These are phyloP conservation scores for Drosophila tani DNA, from an alignment of 1,140 invertebrate species.

Conservation along the genomic window DNA sequence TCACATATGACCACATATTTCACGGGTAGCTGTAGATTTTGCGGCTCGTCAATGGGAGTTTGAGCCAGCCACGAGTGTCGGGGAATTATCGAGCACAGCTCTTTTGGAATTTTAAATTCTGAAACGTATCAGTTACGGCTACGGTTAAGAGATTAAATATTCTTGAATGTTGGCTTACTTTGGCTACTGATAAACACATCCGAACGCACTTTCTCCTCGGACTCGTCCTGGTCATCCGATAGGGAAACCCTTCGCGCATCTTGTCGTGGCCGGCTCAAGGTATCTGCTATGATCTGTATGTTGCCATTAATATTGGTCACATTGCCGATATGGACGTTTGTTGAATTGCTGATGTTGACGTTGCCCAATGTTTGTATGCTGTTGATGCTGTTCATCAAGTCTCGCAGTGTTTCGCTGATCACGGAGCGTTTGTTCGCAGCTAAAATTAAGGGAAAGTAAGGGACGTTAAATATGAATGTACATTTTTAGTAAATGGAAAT, in stretches of 20 bases:
- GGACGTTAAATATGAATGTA: background rate
- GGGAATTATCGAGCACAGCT: conserved; percentile 70
- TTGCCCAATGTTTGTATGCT: conserved; percentile 80
- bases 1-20: conserved; percentile 84
- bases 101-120: conserved; percentile 79
- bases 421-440: conserved; percentile 40
- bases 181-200: conserved; percentile 63
- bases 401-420: conserved; percentile 62
- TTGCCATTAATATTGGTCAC: conserved; percentile 85
- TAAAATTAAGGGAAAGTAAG: background rate
- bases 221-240: conserved; percentile 42
- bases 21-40: conserved; percentile 63
- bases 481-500: background rate
- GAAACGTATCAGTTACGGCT: background rate
- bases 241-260: conserved; percentile 32
- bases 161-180: conserved; percentile 34
- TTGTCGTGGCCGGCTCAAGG: conserved; percentile 2
- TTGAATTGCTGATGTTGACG: conserved; percentile 83
- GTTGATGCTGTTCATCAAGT: conserved; percentile 74
- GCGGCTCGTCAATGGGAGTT: conserved; percentile 67
- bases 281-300: conserved; percentile 81
- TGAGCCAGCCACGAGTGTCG: conserved; percentile 82
- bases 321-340: conserved; percentile 85
- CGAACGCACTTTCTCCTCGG: conserved; percentile 56
- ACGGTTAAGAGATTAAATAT: no score